These are phyloP conservation scores for Actenoides hombroni DNA, from an alignment of 2,113 vertebrate genomes.

Conservation along the genomic window DNA sequence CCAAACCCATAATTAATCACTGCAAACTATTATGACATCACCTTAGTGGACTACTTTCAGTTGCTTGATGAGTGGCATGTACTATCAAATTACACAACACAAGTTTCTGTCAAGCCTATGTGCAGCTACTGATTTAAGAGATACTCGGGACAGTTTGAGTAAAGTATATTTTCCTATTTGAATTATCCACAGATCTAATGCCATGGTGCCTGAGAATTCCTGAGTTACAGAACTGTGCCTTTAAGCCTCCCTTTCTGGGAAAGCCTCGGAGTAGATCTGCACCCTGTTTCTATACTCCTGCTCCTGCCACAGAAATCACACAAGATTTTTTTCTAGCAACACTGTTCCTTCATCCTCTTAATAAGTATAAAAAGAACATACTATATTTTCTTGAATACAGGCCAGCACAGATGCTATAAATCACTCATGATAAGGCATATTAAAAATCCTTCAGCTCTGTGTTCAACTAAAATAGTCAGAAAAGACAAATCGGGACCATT, in stretches of 20 bases:
- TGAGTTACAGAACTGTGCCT: background rate
- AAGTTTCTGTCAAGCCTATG: background rate
- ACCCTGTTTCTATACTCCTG: background rate
- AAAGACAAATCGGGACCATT: background rate
- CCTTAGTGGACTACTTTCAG: background rate
- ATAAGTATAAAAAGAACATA: conserved; percentile 22
- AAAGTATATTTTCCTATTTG: background rate
- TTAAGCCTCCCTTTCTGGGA: background rate
- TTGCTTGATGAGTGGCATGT: background rate
- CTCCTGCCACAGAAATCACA: background rate
- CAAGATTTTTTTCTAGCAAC: conserved; percentile 15
- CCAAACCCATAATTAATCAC: background rate
- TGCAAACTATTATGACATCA: conserved; percentile 7
- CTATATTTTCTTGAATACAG: conserved; percentile 19
- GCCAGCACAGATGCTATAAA: conserved; percentile 8
- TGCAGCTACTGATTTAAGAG: background rate
- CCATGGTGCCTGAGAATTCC: background rate
- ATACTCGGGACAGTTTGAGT: background rate
- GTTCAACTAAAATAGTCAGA: background rate
- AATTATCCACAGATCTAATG: background rate
- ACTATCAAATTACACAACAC: conserved; percentile 11
- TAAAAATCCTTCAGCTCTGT: background rate
- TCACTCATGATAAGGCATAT: background rate
- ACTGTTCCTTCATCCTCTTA: background rate
- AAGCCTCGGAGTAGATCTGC: background rate